These are phyloP conservation scores for Redunca redunca DNA, from an alignment of 2,113 vertebrate genomes.

Conservation along the genomic window DNA sequence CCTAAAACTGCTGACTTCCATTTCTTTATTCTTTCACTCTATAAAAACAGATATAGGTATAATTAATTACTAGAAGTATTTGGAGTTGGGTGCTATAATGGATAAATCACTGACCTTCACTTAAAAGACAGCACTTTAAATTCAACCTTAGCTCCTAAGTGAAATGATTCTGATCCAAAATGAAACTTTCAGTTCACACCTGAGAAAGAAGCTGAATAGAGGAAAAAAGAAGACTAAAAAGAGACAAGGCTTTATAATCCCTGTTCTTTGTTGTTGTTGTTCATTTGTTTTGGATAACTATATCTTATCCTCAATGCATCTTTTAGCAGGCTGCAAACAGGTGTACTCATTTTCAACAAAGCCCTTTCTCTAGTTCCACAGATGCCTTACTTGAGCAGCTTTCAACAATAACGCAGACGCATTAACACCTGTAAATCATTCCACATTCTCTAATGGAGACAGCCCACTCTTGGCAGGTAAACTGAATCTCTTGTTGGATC, in stretches of 20 bases:
- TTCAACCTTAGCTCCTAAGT: slow-evolving; percentile 71
- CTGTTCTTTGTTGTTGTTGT: neutral
- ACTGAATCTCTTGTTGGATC: slow-evolving; percentile 49
- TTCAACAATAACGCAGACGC: slow-evolving; percentile 60
- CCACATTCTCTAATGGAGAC: slow-evolving; percentile 60
- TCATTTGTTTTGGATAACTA: slow-evolving; percentile 61
- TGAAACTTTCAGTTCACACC: slow-evolving; percentile 74
- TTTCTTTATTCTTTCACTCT: slow-evolving; percentile 80
- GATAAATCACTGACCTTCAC: slow-evolving; percentile 78
- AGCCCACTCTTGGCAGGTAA: slow-evolving; percentile 54
- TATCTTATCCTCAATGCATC: slow-evolving; percentile 34
- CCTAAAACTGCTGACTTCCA: slow-evolving; percentile 80
- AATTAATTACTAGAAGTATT: slow-evolving; percentile 81
- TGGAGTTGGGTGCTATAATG: slow-evolving; percentile 73
- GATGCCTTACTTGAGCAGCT: slow-evolving; percentile 49
- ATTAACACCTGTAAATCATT: slow-evolving; percentile 69
- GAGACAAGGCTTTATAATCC: slow-evolving; percentile 5
- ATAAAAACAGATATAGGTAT: slow-evolving; percentile 81
- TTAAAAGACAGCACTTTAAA: slow-evolving; percentile 75
- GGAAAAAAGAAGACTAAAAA: neutral
- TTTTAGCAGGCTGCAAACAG: slow-evolving; percentile 59
- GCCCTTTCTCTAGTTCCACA: slow-evolving; percentile 30
- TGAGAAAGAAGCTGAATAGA: slow-evolving; percentile 70
- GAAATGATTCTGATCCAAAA: slow-evolving; percentile 79
- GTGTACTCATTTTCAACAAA: slow-evolving; percentile 38